These are phyloP conservation scores for Misgurnus anguillicaudatus DNA, from an alignment of 2,113 vertebrate genomes.

Conservation along the genomic window DNA sequence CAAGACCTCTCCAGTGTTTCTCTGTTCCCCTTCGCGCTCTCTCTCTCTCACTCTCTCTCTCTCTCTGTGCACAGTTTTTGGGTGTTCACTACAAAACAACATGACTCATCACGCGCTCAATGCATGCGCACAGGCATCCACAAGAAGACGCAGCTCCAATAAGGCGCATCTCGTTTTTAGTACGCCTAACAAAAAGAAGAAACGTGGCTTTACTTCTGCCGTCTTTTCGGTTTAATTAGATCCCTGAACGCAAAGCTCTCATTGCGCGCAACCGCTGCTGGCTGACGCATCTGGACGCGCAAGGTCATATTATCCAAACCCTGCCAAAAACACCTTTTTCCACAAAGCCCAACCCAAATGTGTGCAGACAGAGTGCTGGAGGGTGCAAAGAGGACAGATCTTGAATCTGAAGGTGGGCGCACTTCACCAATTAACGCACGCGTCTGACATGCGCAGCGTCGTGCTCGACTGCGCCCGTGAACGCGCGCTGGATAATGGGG, in stretches of 20 bases:
- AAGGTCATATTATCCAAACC: neutral
- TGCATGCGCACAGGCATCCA: neutral
- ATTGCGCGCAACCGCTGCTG: no score
- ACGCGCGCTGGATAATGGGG: slow-evolving; percentile 41
- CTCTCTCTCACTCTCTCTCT: neutral
- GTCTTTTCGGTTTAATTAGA: slow-evolving; percentile 32
- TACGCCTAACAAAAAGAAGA: neutral
- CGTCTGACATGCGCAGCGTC: slow-evolving; percentile 28
- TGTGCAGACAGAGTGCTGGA: neutral
- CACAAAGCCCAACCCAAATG: neutral
- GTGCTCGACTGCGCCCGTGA: slow-evolving; percentile 38
- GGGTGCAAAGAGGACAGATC: slow-evolving; percentile 13
- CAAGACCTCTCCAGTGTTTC: neutral
- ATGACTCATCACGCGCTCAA: slow-evolving; percentile 36
- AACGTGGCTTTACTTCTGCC: neutral
- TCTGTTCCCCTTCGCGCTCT: slow-evolving; percentile 2
- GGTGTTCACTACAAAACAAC: slow-evolving; percentile 34
- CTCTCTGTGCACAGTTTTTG: slow-evolving; percentile 6
- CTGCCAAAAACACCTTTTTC: slow-evolving; percentile 6
- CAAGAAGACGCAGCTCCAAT: neutral
- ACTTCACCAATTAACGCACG: slow-evolving; percentile 47
- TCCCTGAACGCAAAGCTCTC: neutral
- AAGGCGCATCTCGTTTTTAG: slow-evolving; percentile 1
- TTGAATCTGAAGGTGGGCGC: slow-evolving; percentile 9
- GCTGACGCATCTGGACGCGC: slow-evolving; percentile 2